Evolutionary conservation across 1,140 invertebrate genomes (phyloP).

Genomic region (Trissolcus basalis): DNA sequence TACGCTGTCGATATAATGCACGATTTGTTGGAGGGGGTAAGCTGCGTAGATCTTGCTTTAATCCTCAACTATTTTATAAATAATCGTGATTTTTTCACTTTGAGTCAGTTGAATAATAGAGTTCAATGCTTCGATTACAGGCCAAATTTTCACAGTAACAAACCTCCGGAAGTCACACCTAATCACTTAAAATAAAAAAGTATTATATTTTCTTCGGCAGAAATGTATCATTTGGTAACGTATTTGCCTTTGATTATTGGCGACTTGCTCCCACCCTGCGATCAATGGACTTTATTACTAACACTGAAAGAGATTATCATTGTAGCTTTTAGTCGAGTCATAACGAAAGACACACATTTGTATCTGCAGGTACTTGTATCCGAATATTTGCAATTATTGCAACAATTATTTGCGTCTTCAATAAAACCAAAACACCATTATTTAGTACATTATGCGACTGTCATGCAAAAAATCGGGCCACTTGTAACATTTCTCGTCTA

Average conservation of each 20-base stretch:
- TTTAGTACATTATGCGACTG: constrained; percentile 10
- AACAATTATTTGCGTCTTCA: constrained; percentile 1
- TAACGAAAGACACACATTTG: background rate
- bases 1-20: constrained; percentile 32
- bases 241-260: constrained; percentile 6
- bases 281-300: constrained; percentile 1
- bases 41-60: constrained; percentile 32
- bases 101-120: constrained; percentile 7
- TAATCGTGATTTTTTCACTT: background rate
- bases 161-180: background rate
- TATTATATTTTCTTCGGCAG: constrained; percentile 1
- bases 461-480: constrained; percentile 8
- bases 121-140: constrained; percentile 11
- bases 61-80: constrained; percentile 42
- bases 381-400: constrained; percentile 4
- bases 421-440: constrained; percentile 22
- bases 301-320: constrained; percentile 1
- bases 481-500: constrained; percentile 5
- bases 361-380: background rate
- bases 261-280: background rate
- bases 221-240: constrained; percentile 6
- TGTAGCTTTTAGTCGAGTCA: background rate
- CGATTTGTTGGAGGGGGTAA: constrained; percentile 31
- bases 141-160: background rate
- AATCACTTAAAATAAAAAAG: constrained; percentile 4